A percentile compares a stretch with the other conserved stretches of the same genome.
These are phyloP conservation scores for Amiota minor DNA, from an alignment of 2,888 invertebrate genomes.

Conservation along the genomic window DNA sequence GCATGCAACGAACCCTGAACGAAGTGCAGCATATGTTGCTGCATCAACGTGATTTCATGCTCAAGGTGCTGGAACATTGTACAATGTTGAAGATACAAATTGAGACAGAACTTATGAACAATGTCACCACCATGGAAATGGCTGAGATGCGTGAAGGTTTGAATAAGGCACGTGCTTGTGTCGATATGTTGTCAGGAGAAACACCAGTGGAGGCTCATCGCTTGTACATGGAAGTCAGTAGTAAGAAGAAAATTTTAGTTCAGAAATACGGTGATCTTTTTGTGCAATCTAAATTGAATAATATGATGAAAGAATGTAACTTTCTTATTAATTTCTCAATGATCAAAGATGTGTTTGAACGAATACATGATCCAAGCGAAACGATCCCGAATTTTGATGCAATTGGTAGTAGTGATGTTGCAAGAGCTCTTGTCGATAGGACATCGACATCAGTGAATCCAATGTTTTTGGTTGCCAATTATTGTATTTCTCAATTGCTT, in stretches of 20 bases:
- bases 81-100: constrained; percentile 83
- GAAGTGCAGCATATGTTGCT: constrained; percentile 82
- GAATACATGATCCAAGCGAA: constrained; percentile 8
- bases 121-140: constrained; percentile 79
- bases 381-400: neutral
- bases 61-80: constrained; percentile 83
- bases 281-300: constrained; percentile 82
- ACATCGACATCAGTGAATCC: constrained; percentile 77
- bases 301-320: constrained; percentile 79
- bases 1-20: constrained; percentile 80
- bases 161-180: constrained; percentile 77
- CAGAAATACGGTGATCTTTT: constrained; percentile 82
- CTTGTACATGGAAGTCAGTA: constrained; percentile 77
- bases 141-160: constrained; percentile 79
- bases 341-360: constrained; percentile 78
- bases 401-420: constrained; percentile 41
- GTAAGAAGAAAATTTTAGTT: constrained; percentile 81
- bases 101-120: constrained; percentile 82
- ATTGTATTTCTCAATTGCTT: constrained; percentile 83
- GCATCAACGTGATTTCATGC: constrained; percentile 82
- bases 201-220: constrained; percentile 78
- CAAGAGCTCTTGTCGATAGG: constrained; percentile 22
- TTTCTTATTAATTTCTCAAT: constrained; percentile 80
- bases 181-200: constrained; percentile 76
- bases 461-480: constrained; percentile 82